Conservation (phyloP, 2,888 invertebrate species). For the Maniola hyperantus region DNA sequence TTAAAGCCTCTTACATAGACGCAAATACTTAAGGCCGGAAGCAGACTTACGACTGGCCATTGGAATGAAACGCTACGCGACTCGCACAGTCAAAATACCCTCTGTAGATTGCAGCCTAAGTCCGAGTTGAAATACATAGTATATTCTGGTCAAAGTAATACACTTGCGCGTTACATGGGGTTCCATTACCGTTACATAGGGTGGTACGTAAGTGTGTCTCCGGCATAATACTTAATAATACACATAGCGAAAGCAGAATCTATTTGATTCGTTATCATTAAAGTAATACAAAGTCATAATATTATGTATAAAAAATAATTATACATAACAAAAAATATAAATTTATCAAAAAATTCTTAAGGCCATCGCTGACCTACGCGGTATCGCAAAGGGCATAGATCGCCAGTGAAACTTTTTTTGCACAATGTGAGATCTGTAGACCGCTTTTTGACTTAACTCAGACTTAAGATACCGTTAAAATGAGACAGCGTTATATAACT, state of each 20-base stretch:
- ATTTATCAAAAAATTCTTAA: slow-evolving; percentile 4
- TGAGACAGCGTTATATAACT: too few relatives aligned
- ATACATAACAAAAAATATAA: neutral
- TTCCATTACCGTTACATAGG: too few relatives aligned
- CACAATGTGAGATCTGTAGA: too few relatives aligned
- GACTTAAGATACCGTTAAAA: too few relatives aligned
- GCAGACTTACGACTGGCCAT: neutral
- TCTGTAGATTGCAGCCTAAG: too few relatives aligned
- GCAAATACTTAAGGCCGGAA: neutral
- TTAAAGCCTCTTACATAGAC: slow-evolving; percentile 1
- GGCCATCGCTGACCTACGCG: neutral
- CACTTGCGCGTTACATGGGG: too few relatives aligned
- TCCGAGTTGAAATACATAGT: too few relatives aligned
- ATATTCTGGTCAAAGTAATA: too few relatives aligned
- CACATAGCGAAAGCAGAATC: neutral
- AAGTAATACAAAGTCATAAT: neutral
- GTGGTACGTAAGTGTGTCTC: neutral
- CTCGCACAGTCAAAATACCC: too few relatives aligned
- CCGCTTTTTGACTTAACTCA: too few relatives aligned
- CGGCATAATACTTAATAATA: neutral
- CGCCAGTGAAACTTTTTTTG: too few relatives aligned
- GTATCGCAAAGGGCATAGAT: neutral
- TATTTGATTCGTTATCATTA: neutral
- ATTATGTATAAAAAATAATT: neutral
- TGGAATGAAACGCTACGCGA: neutral